Percentiles rank a stretch among this genome's conserved stretches.
Evolutionary conservation across 1,140 invertebrate genomes (phyloP).

Genomic region (Drosophila azteca): DNA sequence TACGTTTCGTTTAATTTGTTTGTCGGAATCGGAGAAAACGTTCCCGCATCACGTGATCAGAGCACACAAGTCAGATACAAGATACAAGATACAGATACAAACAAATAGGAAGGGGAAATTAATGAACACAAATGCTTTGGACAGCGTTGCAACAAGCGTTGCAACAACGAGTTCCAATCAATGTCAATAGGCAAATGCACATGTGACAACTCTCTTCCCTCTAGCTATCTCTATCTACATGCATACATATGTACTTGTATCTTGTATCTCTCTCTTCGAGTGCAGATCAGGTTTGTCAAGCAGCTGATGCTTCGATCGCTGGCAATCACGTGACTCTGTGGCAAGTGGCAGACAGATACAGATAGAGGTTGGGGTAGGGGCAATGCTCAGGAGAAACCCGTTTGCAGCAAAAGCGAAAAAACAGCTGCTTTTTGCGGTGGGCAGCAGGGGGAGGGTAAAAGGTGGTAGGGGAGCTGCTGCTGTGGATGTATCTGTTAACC

Average conservation of each 20-base stretch:
- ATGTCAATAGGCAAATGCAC: conserved; percentile 68
- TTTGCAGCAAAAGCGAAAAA: conserved; percentile 36
- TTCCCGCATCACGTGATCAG: no score
- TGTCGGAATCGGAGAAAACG: no score
- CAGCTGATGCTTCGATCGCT: conserved; percentile 42
- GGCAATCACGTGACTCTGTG: conserved; percentile 71
- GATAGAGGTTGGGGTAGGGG: background rate
- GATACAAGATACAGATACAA: background rate
- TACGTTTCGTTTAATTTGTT: no score
- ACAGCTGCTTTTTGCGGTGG: conserved; percentile 23
- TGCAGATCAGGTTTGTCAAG: conserved; percentile 58
- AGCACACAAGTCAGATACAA: no score
- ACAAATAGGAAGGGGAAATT: background rate
- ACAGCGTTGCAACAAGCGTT: conserved; percentile 7
- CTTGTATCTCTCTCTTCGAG: background rate
- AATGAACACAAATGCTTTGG: background rate
- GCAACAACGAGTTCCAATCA: conserved; percentile 63
- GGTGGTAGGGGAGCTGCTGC: no score
- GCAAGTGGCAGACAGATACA: conserved; percentile 42
- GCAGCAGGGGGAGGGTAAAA: no score
- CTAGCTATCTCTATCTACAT: conserved; percentile 1
- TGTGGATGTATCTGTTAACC: no score
- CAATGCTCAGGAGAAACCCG: conserved; percentile 36
- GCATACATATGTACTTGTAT: background rate
- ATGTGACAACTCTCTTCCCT: conserved; percentile 10